These are phyloP conservation scores for Corythucha ciliata DNA, from an alignment of 2,888 invertebrate genomes.

Conservation along the genomic window DNA sequence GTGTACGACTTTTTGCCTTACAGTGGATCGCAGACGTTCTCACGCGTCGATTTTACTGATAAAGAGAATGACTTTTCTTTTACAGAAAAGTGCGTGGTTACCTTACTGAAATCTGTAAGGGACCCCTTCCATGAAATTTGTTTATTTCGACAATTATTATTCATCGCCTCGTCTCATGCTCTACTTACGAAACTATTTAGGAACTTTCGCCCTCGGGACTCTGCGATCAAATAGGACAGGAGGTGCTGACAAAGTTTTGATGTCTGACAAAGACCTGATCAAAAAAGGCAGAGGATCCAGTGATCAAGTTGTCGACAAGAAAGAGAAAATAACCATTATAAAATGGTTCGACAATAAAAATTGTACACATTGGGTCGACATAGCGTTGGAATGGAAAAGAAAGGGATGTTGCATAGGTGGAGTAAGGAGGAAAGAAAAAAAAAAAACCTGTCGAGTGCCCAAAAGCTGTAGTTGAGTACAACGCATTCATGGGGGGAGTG, in stretches of 20 bases:
- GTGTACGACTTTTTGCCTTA: constrained; percentile 39
- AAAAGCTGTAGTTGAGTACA: background rate
- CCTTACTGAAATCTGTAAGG: constrained; percentile 30
- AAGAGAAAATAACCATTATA: too few species aligned
- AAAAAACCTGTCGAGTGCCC: too few species aligned
- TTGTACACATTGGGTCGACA: constrained; percentile 28
- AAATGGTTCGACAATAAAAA: constrained; percentile 20
- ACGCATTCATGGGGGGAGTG: background rate
- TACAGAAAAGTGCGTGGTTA: constrained; percentile 36
- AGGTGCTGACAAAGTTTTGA: constrained; percentile 1
- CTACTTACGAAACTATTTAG: constrained; percentile 14
- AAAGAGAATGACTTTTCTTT: constrained; percentile 33
- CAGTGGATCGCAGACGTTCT: constrained; percentile 37
- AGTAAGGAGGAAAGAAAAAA: too few species aligned
- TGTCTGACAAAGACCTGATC: constrained; percentile 15
- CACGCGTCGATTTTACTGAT: constrained; percentile 30
- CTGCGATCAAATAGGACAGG: constrained; percentile 12
- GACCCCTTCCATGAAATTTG: constrained; percentile 12
- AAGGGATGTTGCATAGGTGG: too few species aligned
- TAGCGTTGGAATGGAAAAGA: too few species aligned
- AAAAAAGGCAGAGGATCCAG: constrained; percentile 25
- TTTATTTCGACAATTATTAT: constrained; percentile 34
- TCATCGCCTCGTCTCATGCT: constrained; percentile 1
- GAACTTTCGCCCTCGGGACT: constrained; percentile 22
- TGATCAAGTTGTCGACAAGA: constrained; percentile 22